A percentile compares a stretch with the other conserved stretches of the same genome.
phyloP scores from a whole-genome alignment of 2,113 vertebrate species.

The Urocitellus parryii region DNA sequence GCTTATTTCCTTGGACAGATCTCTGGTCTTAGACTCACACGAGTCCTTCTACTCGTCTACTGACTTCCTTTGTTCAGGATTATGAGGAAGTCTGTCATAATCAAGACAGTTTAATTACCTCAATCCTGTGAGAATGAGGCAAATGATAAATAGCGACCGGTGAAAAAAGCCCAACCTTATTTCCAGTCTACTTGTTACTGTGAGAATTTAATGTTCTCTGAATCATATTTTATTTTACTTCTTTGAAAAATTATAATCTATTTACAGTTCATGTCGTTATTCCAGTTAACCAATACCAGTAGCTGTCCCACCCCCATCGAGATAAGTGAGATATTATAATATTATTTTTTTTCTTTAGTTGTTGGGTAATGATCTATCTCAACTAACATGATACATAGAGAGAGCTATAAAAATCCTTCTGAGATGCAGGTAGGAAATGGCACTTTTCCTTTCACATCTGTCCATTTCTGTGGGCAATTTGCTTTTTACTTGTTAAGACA shows the following conservation, averaged over 20 bases:
- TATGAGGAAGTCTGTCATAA: background rate
- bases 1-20: conserved; percentile 26
- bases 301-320: background rate
- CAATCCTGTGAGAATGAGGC: background rate
- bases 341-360: background rate
- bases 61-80: background rate
- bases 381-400: background rate
- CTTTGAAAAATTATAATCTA: background rate
- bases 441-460: background rate
- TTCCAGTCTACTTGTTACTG: background rate
- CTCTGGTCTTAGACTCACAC: background rate
- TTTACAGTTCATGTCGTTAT: background rate
- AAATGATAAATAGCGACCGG: background rate
- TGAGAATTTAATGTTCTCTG: background rate
- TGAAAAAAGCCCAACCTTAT: background rate
- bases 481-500: background rate
- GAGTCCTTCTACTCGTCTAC: background rate
- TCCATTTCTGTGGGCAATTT: background rate
- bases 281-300: background rate
- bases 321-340: background rate
- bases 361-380: background rate
- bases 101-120: conserved; percentile 19
- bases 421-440: background rate
- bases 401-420: conserved; percentile 31
- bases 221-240: background rate